Base-by-base conservation (phyloP, 1,140 invertebrate genomes). In the Ostrea denselamellosa region DNA sequence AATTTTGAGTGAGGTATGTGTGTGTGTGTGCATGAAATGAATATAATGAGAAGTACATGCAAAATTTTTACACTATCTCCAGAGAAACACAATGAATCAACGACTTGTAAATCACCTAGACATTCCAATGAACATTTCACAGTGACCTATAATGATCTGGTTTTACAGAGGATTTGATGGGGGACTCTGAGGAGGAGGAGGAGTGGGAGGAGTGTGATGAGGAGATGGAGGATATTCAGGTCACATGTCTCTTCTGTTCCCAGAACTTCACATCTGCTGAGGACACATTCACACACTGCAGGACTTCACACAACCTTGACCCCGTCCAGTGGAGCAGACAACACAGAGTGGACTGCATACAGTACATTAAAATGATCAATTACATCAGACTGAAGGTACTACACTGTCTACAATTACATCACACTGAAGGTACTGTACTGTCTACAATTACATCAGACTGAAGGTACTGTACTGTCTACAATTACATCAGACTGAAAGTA, bases 361-460 rank as follows among this genome's bases (percentile, higher is more conserved):
- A 96, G 0, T 98, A 97, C 90, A 98, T 98, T 34, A 98, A 97
- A 94, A 94, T 98, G 90, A 96, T 98, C n/a, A 98, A 98, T 95
- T 99, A 96, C 92, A 97, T 98, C 86, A 96, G 97, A 91, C 95
- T 94, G 56, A 95, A 96, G 56, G 96, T 94, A 89, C 85, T 44
- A 44, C 5, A 44, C 34, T 44, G 34, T 44, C 34, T 1, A 44
- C 34, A 44, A 44, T 44, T 44, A 44, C 34, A 44, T 44, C 34
- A 2, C 2, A 44, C 34, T 44, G 34, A 2, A 1, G 5, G 34
- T 44, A 44, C 34, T 44, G 5, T 44, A 44, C 34, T 44, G 5
- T 44, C 34, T 44, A 44, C 34, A 44, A 44, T 44, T 44, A 44
- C 34, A 44, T 44, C 34, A 2, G 34, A 44, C 34, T 44, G 34